Evolutionary conservation across 2,888 invertebrate genomes (phyloP).

Genomic region (Melinaea menophilus): DNA sequence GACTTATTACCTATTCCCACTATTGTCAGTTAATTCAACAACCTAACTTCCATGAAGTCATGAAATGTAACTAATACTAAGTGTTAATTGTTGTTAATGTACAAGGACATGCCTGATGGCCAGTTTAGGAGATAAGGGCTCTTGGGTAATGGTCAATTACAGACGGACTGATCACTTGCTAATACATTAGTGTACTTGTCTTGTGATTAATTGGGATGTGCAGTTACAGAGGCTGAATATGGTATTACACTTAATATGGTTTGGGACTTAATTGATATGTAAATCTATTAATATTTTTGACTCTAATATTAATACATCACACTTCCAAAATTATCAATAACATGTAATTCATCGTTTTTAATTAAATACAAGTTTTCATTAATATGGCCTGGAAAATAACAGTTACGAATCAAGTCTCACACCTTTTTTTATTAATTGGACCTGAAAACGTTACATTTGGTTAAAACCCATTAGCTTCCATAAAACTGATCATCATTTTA

Average conservation of each 20-base stretch:
- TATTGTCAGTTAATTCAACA: background rate
- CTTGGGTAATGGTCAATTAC: constrained; percentile 4
- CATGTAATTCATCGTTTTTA: too few relatives aligned
- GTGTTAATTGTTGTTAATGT: constrained; percentile 2
- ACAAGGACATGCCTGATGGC: background rate
- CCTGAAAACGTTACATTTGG: too few relatives aligned
- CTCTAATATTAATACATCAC: too few relatives aligned
- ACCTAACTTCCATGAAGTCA: background rate
- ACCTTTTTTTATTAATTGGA: too few relatives aligned
- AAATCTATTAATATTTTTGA: too few relatives aligned
- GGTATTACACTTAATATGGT: background rate
- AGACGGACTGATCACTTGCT: background rate
- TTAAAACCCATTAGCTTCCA: too few relatives aligned
- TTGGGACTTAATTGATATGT: too few relatives aligned
- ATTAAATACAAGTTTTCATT: too few relatives aligned
- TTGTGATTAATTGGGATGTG: background rate
- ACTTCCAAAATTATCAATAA: too few relatives aligned
- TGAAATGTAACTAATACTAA: background rate
- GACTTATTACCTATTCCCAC: background rate
- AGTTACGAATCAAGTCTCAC: too few relatives aligned
- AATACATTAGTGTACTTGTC: background rate
- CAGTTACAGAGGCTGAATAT: background rate
- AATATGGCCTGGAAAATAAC: too few relatives aligned
- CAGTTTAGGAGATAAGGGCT: constrained; percentile 3
- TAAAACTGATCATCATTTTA: too few relatives aligned